Evolutionary conservation across 2,888 invertebrate genomes (phyloP).

Genomic region (Protophormia terraenovae): DNA sequence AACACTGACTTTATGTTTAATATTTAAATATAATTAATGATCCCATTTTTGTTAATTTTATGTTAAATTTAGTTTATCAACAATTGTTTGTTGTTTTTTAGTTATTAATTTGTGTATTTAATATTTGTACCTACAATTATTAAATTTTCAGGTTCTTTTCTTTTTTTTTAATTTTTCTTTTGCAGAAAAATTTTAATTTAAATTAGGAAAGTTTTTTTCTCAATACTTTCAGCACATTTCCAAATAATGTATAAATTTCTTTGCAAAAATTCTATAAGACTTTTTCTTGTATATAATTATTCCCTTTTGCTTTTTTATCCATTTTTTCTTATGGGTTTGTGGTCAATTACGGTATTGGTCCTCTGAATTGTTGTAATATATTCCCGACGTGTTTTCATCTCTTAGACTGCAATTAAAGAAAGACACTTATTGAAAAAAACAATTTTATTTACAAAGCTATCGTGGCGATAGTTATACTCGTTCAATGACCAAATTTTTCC

Average conservation of each 20-base stretch:
- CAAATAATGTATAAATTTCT: background rate
- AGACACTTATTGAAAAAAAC: slow-evolving; percentile 15
- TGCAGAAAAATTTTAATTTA: background rate
- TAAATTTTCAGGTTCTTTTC: background rate
- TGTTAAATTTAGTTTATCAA: slow-evolving; percentile 13
- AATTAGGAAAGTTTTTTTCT: background rate
- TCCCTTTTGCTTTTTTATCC: background rate
- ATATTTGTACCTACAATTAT: slow-evolving; percentile 2
- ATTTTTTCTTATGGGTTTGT: background rate
- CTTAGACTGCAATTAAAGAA: slow-evolving; percentile 50
- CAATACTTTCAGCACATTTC: background rate
- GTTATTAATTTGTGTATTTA: background rate
- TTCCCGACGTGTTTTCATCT: background rate
- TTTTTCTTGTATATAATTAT: background rate
- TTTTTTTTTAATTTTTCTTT: background rate
- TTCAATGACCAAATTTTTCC: background rate
- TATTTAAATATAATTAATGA: slow-evolving; percentile 25
- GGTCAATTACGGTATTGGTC: background rate
- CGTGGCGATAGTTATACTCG: background rate
- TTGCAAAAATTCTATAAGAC: background rate
- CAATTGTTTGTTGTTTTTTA: background rate
- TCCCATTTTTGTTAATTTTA: slow-evolving; percentile 13
- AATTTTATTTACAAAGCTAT: background rate
- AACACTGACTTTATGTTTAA: slow-evolving; percentile 42
- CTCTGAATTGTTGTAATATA: slow-evolving; percentile 6